phyloP scores from a whole-genome alignment of 2,888 invertebrate genomes.

The Nephrotoma flavescens region DNA sequence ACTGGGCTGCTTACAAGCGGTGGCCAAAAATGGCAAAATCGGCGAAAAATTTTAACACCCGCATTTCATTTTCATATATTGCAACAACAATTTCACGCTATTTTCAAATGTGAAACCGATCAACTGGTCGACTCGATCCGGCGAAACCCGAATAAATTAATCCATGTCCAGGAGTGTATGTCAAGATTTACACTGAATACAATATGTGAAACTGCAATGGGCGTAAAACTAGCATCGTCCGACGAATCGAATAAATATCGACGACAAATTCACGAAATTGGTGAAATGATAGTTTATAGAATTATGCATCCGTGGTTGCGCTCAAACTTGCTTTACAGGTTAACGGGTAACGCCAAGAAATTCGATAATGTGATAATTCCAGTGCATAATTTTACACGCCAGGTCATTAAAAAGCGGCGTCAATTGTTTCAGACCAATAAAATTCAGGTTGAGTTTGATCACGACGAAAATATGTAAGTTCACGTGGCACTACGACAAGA shows the following conservation, averaged over 20 bases:
- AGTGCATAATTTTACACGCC: conserved; percentile 30
- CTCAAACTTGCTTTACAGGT: conserved; percentile 37
- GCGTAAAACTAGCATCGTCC: conserved; percentile 39
- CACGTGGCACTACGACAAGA: background rate
- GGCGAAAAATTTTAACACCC: conserved; percentile 35
- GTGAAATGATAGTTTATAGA: conserved; percentile 28
- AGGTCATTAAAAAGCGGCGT: conserved; percentile 31
- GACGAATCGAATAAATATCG: conserved; percentile 39
- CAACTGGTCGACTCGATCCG: background rate
- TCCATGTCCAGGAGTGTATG: background rate
- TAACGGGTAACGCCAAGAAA: conserved; percentile 33
- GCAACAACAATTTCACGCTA: conserved; percentile 10
- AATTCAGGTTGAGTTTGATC: conserved; percentile 14
- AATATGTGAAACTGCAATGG: conserved; percentile 61
- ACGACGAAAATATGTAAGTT: conserved; percentile 14
- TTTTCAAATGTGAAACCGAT: background rate
- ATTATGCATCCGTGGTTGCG: conserved; percentile 41
- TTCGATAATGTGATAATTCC: conserved; percentile 30
- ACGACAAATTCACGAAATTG: conserved; percentile 37
- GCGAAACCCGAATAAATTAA: background rate
- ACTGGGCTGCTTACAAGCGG: conserved; percentile 31
- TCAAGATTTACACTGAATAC: conserved; percentile 45
- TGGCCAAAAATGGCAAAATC: conserved; percentile 40
- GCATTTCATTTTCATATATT: conserved; percentile 50
- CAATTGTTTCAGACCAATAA: conserved; percentile 15